Conservation (phyloP, 35 echinoderm and acorn worm genomes). For the Lytechinus pictus region DNA sequence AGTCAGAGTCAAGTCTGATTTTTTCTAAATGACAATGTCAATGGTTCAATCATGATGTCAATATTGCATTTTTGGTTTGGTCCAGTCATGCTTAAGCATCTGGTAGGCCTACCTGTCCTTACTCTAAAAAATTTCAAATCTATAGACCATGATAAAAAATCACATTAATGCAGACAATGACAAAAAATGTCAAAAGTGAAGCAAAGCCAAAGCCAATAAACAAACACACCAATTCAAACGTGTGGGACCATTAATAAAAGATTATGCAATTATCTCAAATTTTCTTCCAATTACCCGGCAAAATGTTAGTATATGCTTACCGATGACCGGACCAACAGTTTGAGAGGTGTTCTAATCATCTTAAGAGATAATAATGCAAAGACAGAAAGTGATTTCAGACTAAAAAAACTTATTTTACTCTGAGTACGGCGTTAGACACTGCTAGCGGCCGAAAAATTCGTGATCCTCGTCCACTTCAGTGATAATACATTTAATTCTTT, state of each 20-base stretch:
- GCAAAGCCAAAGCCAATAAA: too few relatives aligned
- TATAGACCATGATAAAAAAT: too few relatives aligned
- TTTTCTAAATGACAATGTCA: too few relatives aligned
- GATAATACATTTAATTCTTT: neutral
- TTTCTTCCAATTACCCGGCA: neutral
- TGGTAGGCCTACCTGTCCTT: too few relatives aligned
- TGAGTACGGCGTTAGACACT: constrained; percentile 42
- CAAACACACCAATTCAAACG: neutral
- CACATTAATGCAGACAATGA: too few relatives aligned
- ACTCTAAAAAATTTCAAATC: too few relatives aligned
- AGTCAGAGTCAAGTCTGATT: too few relatives aligned
- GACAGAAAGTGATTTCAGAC: neutral
- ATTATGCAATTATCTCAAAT: neutral
- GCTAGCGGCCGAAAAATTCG: constrained; percentile 30
- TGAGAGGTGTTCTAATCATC: constrained; percentile 32
- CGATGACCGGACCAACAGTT: neutral
- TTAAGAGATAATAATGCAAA: neutral
- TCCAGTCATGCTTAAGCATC: too few relatives aligned
- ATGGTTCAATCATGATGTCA: too few relatives aligned
- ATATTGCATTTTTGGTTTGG: too few relatives aligned
- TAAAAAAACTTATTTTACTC: neutral
- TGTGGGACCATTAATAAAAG: neutral
- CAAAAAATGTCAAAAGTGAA: too few relatives aligned
- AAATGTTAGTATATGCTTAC: neutral
- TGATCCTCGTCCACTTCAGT: neutral